Conservation (phyloP, 2,113 vertebrate species). For the Baryphthengus martii region DNA sequence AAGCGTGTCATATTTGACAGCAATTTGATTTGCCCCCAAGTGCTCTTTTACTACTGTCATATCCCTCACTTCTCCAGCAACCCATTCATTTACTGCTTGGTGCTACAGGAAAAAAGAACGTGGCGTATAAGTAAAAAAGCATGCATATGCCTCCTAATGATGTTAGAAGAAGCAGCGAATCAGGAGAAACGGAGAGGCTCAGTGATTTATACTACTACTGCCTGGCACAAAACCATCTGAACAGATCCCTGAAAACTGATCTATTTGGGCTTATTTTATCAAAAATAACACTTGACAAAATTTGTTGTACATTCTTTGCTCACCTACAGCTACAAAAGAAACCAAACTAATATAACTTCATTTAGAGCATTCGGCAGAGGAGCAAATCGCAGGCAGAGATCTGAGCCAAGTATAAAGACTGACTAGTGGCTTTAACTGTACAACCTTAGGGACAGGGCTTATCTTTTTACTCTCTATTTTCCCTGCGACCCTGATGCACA, state of each 20-base stretch:
- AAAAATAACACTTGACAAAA: background rate
- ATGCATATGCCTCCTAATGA: background rate
- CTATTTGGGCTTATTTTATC: background rate
- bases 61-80: background rate
- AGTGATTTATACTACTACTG: background rate
- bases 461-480: fast-evolving
- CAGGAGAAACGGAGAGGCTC: background rate
- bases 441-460: background rate
- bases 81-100: background rate
- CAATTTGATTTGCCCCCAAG: background rate
- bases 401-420: background rate
- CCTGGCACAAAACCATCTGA: background rate
- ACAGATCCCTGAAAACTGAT: background rate
- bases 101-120: background rate
- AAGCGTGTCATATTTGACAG: background rate
- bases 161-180: background rate
- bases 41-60: background rate
- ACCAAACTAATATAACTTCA: background rate
- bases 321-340: background rate
- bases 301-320: background rate
- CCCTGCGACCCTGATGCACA: background rate
- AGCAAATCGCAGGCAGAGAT: background rate
- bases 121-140: background rate
- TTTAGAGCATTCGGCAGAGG: background rate
- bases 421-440: background rate